phyloP scores from a whole-genome alignment of 2,113 vertebrate species.

The Larimichthys polyactis region DNA sequence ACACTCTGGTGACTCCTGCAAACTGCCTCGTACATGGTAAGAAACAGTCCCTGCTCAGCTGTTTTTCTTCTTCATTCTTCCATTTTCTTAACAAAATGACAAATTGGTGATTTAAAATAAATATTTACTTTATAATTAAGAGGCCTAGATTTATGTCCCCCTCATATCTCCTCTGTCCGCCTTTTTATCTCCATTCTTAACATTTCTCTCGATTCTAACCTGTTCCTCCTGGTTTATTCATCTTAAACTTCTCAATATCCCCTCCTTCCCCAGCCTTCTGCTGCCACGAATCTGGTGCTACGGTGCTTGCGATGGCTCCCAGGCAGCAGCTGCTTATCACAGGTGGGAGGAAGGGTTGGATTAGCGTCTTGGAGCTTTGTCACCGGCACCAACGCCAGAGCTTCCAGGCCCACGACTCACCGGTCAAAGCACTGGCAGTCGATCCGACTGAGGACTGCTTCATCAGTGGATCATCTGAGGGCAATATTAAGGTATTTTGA shows the following conservation, averaged over 20 bases:
- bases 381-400: conserved; percentile 90
- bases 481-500: conserved; percentile 95
- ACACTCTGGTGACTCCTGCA: conserved; percentile 92
- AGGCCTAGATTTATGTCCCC: no score
- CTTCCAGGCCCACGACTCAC: conserved; percentile 97
- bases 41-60: conserved; percentile 49
- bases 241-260: not conserved
- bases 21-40: conserved; percentile 95
- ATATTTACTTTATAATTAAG: not conserved
- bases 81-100: not conserved
- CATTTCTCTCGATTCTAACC: not conserved
- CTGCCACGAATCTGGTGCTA: conserved; percentile 96
- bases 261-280: conserved; percentile 85
- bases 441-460: conserved; percentile 94
- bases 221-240: not conserved
- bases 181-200: not conserved
- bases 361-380: conserved; percentile 91
- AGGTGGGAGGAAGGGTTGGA: conserved; percentile 95
- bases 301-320: conserved; percentile 92
- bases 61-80: not conserved
- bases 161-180: not conserved
- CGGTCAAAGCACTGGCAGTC: conserved; percentile 94
- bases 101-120: not conserved
- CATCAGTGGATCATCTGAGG: conserved; percentile 97
- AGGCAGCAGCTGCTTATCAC: conserved; percentile 95